Percentiles rank a stretch among this genome's conserved stretches.
phyloP scores from a whole-genome alignment of 2,888 invertebrate species.

The Chrysotoxum bicinctum region DNA sequence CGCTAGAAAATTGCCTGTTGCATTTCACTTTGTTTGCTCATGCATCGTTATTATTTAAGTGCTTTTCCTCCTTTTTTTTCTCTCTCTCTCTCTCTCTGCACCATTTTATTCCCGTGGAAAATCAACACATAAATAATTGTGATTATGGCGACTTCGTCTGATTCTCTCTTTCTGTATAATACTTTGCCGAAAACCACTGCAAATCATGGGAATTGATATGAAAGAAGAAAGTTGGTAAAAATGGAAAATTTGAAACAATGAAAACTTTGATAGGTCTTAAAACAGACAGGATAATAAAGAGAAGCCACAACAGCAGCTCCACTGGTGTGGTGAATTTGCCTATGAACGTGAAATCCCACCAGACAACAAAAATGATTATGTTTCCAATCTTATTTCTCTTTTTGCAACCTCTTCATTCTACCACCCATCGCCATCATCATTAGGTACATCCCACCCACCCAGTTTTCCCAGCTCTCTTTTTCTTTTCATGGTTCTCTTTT shows the following conservation, averaged over 20 bases:
- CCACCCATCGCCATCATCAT: background rate
- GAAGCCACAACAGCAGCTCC: background rate
- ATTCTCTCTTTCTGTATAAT: background rate
- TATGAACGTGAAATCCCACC: background rate
- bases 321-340: slow-evolving; percentile 42
- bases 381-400: background rate
- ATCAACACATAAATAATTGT: slow-evolving; percentile 1
- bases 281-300: background rate
- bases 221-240: slow-evolving; percentile 32
- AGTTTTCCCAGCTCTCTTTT: slow-evolving; percentile 4
- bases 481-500: background rate
- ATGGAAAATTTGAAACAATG: background rate
- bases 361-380: slow-evolving; percentile 44
- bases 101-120: slow-evolving; percentile 33
- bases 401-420: background rate
- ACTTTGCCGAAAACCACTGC: slow-evolving; percentile 22
- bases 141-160: too few species aligned
- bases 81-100: background rate
- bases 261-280: background rate
- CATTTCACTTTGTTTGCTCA: slow-evolving; percentile 52
- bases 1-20: slow-evolving; percentile 61
- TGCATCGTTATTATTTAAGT: slow-evolving; percentile 17
- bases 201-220: background rate
- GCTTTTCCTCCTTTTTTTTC: background rate
- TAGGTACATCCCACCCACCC: slow-evolving; percentile 21